These are phyloP conservation scores for Platichthys stellatus DNA, from an alignment of 2,113 vertebrate genomes.

Conservation along the genomic window DNA sequence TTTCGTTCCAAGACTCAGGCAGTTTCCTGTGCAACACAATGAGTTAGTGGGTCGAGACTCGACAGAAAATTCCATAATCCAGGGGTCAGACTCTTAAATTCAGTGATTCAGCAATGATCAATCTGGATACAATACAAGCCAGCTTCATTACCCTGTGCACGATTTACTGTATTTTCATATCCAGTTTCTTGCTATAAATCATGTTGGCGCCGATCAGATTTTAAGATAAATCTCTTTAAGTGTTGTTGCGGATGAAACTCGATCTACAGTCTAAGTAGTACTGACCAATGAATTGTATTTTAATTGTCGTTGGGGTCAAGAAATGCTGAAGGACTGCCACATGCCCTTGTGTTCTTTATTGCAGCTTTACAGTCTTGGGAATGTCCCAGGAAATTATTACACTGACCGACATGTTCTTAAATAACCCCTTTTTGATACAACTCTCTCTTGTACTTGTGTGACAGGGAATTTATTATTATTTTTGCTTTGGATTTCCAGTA, in stretches of 20 bases:
- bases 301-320: background rate
- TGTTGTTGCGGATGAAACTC: background rate
- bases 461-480: too few species aligned
- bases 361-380: background rate
- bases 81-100: background rate
- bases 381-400: conserved; percentile 5
- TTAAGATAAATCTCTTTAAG: background rate
- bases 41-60: background rate
- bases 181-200: background rate
- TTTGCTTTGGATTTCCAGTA: too few species aligned
- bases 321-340: background rate
- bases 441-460: too few species aligned
- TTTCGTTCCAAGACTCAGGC: background rate
- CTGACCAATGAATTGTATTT: background rate
- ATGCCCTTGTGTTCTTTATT: background rate
- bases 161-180: background rate
- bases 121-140: background rate
- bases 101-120: background rate
- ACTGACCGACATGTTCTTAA: background rate
- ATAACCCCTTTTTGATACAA: too few species aligned
- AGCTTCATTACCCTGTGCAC: background rate
- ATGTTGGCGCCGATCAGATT: background rate
- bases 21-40: conserved; percentile 19
- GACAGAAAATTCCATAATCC: background rate
- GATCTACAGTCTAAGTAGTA: background rate